Percentiles rank a stretch among this genome's conserved stretches.
These are phyloP conservation scores for Epinephelus lanceolatus DNA, from an alignment of 2,113 vertebrate species.

Conservation along the genomic window DNA sequence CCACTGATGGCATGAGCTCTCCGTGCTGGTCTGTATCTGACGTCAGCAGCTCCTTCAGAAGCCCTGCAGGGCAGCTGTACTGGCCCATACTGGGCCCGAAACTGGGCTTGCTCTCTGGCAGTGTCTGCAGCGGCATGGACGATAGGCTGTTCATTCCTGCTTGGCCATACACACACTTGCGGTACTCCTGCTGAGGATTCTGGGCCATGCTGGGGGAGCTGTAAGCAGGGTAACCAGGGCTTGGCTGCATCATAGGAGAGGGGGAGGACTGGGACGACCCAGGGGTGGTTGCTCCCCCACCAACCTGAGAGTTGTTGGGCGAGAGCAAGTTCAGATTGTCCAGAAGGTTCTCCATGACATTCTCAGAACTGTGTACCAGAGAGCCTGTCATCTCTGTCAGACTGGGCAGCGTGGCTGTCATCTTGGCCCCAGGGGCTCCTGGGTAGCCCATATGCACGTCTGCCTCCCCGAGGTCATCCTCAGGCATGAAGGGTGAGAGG, in stretches of 20 bases:
- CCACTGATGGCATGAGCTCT: constrained; percentile 92
- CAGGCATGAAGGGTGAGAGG: constrained; percentile 95
- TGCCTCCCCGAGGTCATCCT: constrained; percentile 93
- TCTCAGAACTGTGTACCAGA: constrained; percentile 89
- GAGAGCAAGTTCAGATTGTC: constrained; percentile 98
- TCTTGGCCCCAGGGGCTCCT: constrained; percentile 88
- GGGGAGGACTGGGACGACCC: constrained; percentile 93
- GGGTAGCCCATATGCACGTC: constrained; percentile 94
- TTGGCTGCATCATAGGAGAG: constrained; percentile 92
- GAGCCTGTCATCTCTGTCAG: constrained; percentile 94
- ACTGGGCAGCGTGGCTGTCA: constrained; percentile 95
- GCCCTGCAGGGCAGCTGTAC: constrained; percentile 91
- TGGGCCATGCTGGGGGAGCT: constrained; percentile 90
- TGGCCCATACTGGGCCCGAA: constrained; percentile 87
- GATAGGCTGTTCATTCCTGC: constrained; percentile 89
- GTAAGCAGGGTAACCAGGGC: constrained; percentile 91
- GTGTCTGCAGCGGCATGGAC: constrained; percentile 91
- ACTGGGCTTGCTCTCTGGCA: constrained; percentile 90
- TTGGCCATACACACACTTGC: constrained; percentile 93
- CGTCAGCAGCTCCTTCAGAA: constrained; percentile 97
- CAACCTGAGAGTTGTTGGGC: constrained; percentile 89
- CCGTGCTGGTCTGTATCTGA: constrained; percentile 92
- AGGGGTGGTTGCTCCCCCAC: constrained; percentile 82
- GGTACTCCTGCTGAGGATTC: constrained; percentile 91
- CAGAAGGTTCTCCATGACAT: constrained; percentile 97